phyloP scores from a whole-genome alignment of 2,888 invertebrate genomes.

The Hirtodrosophila cameraria region DNA sequence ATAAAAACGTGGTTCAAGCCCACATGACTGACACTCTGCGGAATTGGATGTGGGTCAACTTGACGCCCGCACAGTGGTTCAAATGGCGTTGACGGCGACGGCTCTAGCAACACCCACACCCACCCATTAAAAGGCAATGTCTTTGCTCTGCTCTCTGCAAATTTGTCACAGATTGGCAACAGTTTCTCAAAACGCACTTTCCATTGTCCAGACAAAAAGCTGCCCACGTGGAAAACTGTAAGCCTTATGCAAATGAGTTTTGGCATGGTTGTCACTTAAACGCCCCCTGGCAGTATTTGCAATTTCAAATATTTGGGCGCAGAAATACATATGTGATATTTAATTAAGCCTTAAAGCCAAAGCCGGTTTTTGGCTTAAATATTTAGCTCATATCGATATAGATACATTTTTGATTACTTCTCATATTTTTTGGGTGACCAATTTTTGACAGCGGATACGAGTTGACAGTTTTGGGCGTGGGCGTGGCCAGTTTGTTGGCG shows the following conservation, averaged over 20 bases:
- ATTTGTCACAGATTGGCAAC: constrained; percentile 65
- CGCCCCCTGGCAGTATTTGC: constrained; percentile 36
- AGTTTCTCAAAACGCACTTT: constrained; percentile 59
- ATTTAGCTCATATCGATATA: constrained; percentile 48
- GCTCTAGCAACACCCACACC: constrained; percentile 30
- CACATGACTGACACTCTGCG: constrained; percentile 56
- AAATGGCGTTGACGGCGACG: constrained; percentile 7
- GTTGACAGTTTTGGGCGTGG: constrained; percentile 56
- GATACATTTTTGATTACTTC: constrained; percentile 22
- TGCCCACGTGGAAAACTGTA: constrained; percentile 34
- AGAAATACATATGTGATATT: constrained; percentile 37
- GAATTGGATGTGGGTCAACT: constrained; percentile 71
- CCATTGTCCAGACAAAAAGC: constrained; percentile 48
- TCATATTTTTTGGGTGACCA: constrained; percentile 28
- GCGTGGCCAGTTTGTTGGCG: constrained; percentile 52
- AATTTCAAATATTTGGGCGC: constrained; percentile 31
- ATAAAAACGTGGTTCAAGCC: constrained; percentile 55
- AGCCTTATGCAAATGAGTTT: constrained; percentile 51
- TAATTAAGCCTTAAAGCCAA: constrained; percentile 50
- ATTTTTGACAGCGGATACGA: constrained; percentile 74
- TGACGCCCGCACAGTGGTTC: constrained; percentile 67
- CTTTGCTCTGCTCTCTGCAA: constrained; percentile 36
- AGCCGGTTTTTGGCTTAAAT: constrained; percentile 43
- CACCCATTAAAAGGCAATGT: constrained; percentile 23
- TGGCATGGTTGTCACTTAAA: constrained; percentile 27